Base-by-base conservation (phyloP, 2,113 vertebrate genomes). In the Australoheros scitulus region DNA sequence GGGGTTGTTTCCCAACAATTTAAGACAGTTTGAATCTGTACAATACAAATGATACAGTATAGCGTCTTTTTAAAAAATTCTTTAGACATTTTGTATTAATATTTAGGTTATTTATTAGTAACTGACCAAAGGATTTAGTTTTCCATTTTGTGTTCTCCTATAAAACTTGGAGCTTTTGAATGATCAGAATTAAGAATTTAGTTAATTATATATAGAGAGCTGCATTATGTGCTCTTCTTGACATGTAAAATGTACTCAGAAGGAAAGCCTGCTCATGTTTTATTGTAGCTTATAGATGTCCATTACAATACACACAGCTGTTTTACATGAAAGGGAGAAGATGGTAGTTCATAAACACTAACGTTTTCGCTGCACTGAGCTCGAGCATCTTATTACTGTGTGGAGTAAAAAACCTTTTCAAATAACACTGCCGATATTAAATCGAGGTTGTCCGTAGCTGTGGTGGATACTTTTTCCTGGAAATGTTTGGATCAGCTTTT, bases 261-360 rank as follows among this genome's bases (percentile, higher is more conserved):
- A 61, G 56, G 64, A 63, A 61, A 56, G 24, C 29, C 29, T 24
- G 15, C 41, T 80, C 32, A 24, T 43, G 9, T 65, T 63, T 74
- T 82, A 52, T 57, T 74, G 2, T 55, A 60, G 22, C 24, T 72
- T 70, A 60, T 52, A 60, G 72, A 85, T 77, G 58, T 18, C 79
- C 57, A 77, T 77, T 76, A 55, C 38, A 52, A n/a, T 56, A 9
- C 10, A 29, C 43, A 60, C 15, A 32, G 6, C 15, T 38, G 55
- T 11, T 61, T 29, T 41, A 3, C 22, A 29, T 61, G 24, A 80
- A 22, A 7, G 7, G 56, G 24, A 72, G 26, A 11, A 43, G 13
- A 41, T 18, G 6, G 24, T 1, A 29, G 55, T 13, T 61, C 20
- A 8, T 64, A 15, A 63, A 32, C 22, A 34, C 4, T 63, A 20